A percentile compares a stretch with the other conserved stretches of the same genome.
Evolutionary conservation across 92 coral and sea anemone species (phyloP).

Genomic region (Porites divaricata): DNA sequence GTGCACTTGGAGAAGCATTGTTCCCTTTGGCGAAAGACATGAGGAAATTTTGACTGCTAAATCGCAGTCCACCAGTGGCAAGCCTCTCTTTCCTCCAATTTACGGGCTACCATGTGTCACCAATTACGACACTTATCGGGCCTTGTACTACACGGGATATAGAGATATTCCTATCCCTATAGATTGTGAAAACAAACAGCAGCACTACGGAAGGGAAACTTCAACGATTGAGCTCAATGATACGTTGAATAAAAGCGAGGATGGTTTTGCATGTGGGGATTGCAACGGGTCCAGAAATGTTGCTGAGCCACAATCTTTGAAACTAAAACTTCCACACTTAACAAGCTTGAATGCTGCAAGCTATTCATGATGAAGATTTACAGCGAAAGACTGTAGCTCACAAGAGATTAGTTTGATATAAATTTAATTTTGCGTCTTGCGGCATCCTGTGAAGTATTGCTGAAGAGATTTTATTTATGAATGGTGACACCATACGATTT

Average conservation of each 20-base stretch:
- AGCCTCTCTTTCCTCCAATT: constrained; percentile 69
- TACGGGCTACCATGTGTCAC: constrained; percentile 17
- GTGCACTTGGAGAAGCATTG: constrained; percentile 52
- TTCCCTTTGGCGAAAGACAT: constrained; percentile 49
- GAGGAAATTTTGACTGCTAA: not conserved
- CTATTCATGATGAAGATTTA: not conserved
- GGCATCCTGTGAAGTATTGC: too few relatives aligned
- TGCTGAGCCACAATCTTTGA: not conserved
- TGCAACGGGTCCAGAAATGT: not conserved
- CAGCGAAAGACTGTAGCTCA: too few relatives aligned
- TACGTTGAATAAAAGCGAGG: not conserved
- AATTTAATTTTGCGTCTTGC: too few relatives aligned
- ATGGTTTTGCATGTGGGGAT: not conserved
- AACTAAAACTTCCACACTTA: constrained; percentile 24
- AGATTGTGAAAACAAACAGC: not conserved
- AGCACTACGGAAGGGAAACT: not conserved
- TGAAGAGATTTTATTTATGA: too few relatives aligned
- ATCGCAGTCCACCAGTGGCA: constrained; percentile 1
- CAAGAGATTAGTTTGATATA: too few relatives aligned
- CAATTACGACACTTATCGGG: constrained; percentile 2
- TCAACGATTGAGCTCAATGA: too few relatives aligned
- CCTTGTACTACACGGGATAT: not conserved
- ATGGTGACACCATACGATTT: too few relatives aligned
- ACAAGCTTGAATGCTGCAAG: not conserved
- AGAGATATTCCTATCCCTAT: not conserved